Conservation (phyloP, 2,113 vertebrate species). For the Astatoreochromis straeleni region DNA sequence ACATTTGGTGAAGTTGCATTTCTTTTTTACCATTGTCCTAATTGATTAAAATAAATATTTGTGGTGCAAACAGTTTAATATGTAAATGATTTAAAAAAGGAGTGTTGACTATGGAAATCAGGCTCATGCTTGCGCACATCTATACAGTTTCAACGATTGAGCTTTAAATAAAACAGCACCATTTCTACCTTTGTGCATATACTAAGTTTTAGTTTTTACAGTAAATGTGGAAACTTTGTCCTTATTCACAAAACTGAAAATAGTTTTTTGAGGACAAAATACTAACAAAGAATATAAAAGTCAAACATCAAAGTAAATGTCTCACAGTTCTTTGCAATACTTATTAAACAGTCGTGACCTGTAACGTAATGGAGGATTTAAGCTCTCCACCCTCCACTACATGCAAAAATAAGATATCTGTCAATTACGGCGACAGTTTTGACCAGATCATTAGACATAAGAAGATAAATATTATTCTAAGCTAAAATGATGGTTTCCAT, state of each 20-base stretch:
- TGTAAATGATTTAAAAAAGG: not conserved
- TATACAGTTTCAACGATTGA: rapidly evolving
- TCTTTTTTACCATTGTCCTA: not conserved
- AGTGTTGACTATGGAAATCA: not conserved
- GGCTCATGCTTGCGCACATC: not conserved
- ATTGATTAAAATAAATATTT: not conserved
- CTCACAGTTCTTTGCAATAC: not conserved
- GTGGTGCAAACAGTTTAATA: not conserved
- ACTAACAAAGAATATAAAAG: not conserved
- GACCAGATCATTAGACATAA: not conserved
- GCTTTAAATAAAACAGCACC: not conserved
- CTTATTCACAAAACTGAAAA: not conserved
- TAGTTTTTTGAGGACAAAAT: not conserved
- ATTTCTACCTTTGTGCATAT: not conserved
- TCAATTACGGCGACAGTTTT: not conserved
- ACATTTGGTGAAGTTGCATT: not conserved
- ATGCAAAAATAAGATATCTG: not conserved
- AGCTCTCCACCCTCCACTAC: not conserved
- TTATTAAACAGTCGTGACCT: not conserved
- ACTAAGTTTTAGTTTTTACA: not conserved
- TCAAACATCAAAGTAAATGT: not conserved
- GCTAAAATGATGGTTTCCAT: not conserved
- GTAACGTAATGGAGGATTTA: not conserved
- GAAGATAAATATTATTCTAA: not conserved
- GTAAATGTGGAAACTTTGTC: not conserved